A percentile compares a stretch with the other conserved stretches of the same genome.
phyloP scores from a whole-genome alignment of 1,140 invertebrate genomes.

The Pseudomyrmex sp. region DNA sequence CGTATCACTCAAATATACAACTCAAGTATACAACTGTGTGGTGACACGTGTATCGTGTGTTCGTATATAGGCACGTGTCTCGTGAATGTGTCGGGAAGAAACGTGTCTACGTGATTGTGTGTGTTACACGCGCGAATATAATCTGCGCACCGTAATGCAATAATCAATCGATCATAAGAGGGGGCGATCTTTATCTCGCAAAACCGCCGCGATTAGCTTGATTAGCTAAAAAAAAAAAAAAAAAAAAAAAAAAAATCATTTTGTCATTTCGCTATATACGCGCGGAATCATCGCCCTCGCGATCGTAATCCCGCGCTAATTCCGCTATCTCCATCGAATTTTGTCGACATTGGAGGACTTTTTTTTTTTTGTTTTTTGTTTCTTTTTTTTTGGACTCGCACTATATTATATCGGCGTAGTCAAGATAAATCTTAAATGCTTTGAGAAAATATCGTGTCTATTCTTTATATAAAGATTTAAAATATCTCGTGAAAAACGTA shows the following conservation, averaged over 20 bases:
- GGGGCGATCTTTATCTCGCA: neutral
- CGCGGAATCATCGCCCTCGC: conserved; percentile 1
- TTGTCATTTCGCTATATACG: conserved; percentile 39
- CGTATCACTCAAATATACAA: conserved; percentile 54
- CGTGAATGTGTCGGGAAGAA: conserved; percentile 48
- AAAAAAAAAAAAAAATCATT: neutral
- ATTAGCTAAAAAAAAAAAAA: neutral
- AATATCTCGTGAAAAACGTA: conserved; percentile 60
- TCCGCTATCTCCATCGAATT: conserved; percentile 48
- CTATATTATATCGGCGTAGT: neutral
- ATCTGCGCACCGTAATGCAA: conserved; percentile 30
- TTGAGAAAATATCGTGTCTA: conserved; percentile 57
- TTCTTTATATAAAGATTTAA: conserved; percentile 55
- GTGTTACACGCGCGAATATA: conserved; percentile 28
- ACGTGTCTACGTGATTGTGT: conserved; percentile 30
- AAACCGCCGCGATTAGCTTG: conserved; percentile 14
- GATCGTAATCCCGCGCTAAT: conserved; percentile 26
- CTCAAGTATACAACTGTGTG: conserved; percentile 17
- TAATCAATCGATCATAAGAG: conserved; percentile 13
- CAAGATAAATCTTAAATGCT: conserved; percentile 47
- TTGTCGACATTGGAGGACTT: conserved; percentile 28
- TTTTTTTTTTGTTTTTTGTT: neutral
- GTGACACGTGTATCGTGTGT: conserved; percentile 9
- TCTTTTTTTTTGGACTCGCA: neutral
- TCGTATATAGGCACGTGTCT: conserved; percentile 29